A percentile compares a stretch with the other conserved stretches of the same genome.
phyloP scores from a whole-genome alignment of 2,113 vertebrate species.

The Brienomyrus longianalis region DNA sequence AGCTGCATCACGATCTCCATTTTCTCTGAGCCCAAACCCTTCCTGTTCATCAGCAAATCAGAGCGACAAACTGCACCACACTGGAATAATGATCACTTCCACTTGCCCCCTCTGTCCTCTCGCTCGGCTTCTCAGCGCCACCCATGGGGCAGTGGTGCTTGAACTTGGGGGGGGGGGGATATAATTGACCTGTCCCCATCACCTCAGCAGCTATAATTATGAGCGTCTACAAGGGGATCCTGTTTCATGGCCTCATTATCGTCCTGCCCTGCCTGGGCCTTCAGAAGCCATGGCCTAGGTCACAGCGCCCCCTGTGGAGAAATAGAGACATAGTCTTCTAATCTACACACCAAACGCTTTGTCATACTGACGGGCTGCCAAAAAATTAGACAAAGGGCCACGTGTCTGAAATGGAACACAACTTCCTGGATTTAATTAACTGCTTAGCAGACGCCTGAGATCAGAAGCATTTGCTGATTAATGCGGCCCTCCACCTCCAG shows the following conservation, averaged over 20 bases:
- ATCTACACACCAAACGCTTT: not conserved
- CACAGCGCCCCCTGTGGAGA: not conserved
- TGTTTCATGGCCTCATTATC: slow-evolving; percentile 1
- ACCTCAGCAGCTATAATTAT: not conserved
- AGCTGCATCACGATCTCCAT: not conserved
- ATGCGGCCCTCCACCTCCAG: not conserved
- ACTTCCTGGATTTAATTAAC: slow-evolving; percentile 5
- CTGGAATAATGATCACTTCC: not conserved
- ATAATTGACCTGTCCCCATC: not conserved
- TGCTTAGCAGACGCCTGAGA: not conserved
- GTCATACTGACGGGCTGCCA: not conserved
- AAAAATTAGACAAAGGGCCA: not conserved
- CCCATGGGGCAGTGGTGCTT: not conserved
- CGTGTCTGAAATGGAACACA: not conserved
- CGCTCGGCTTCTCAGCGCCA: not conserved
- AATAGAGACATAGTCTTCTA: not conserved
- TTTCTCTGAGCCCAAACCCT: not conserved
- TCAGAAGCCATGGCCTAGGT: not conserved
- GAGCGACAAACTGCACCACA: not conserved
- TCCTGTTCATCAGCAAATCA: not conserved
- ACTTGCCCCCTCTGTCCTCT: not conserved
- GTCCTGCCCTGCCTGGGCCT: not conserved
- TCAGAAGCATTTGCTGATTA: not conserved
- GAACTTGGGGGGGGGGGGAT: not conserved
- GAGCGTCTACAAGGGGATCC: not conserved